Base-by-base conservation (phyloP, 2,797 vertebrate genomes). In the Danio choprae region DNA sequence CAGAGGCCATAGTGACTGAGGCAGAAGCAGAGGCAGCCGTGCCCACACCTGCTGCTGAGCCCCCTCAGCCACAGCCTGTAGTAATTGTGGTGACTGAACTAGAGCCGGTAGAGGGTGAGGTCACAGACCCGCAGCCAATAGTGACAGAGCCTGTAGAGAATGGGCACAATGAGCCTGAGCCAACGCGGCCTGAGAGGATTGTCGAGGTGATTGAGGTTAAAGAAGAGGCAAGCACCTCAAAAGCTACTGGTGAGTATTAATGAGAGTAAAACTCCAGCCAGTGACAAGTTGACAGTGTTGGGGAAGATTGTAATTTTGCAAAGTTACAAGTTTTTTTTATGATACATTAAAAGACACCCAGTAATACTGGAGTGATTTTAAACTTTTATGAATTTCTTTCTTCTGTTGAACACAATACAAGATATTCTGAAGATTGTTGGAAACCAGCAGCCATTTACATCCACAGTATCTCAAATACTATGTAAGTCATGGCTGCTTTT, bases 231-330 rank as follows among this genome's bases (percentile, higher is more conserved):
- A 84, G 88, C 84, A 86, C 88, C 56, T 77, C 90, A 82, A 87
- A 87, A 80, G 79, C 84, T 29, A 67, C 73, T 75, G 94, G 94
- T 94, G 89, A 94, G 94, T 94, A 90, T 81, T 43, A 81, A 71
- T 84, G 80, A 86, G 71, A 87, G 84, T 88, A 87, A 82, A 22
- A 85, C 62, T 73, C 48, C 8, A 29, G 29, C 72, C 81, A 46
- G 76, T 74, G 76, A 85, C 87, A 91, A 84, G 83, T 59, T 46
- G 74, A 43, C 46, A 71, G 56, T 63, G 76, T 62, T 62, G 76
- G 76, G 62, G 76, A 68, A 56, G 9, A 46, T 41, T 64, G 8
- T 29, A 29, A 75, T 13, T 41, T 22, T 12, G 18, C 13, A 41
- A 41, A 22, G 36, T 29, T 18, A 55, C 11, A 70, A 18, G 6